Conservation (phyloP, 1,140 invertebrate species). For the Euura lappo region DNA sequence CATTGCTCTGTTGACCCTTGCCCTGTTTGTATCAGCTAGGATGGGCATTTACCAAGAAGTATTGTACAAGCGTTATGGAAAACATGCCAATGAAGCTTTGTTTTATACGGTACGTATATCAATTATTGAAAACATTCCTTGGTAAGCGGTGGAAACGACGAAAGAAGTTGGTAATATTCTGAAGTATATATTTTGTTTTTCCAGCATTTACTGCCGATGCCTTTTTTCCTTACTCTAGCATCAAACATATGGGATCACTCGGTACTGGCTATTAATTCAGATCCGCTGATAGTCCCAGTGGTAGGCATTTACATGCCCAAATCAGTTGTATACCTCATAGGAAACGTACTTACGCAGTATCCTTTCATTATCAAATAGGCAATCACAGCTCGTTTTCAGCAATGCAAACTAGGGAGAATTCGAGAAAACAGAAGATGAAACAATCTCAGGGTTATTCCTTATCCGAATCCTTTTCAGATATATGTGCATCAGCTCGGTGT, state of each 20-base stretch:
- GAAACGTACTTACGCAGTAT: conserved; percentile 93
- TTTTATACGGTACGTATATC: conserved; percentile 79
- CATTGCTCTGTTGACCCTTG: conserved; percentile 84
- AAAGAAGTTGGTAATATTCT: background rate
- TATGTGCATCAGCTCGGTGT: conserved; percentile 94
- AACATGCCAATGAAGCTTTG: conserved; percentile 93
- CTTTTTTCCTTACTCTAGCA: conserved; percentile 79
- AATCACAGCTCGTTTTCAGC: background rate
- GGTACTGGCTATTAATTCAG: conserved; percentile 65
- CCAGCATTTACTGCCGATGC: conserved; percentile 85
- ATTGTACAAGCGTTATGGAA: conserved; percentile 86
- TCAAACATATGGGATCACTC: conserved; percentile 80
- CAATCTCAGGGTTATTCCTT: conserved; percentile 32
- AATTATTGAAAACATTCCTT: conserved; percentile 3
- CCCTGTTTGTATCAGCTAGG: conserved; percentile 90
- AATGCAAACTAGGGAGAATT: too few species aligned
- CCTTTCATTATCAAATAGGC: conserved; percentile 41
- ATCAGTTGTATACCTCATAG: conserved; percentile 80
- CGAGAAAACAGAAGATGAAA: too few species aligned
- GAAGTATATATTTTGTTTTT: conserved; percentile 45
- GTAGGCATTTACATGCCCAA: conserved; percentile 69
- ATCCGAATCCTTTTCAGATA: conserved; percentile 61
- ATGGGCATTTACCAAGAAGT: conserved; percentile 98
- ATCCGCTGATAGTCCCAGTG: conserved; percentile 57
- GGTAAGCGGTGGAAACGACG: background rate